Conservation (phyloP, 2,113 vertebrate species). For the Jaculus jaculus region DNA sequence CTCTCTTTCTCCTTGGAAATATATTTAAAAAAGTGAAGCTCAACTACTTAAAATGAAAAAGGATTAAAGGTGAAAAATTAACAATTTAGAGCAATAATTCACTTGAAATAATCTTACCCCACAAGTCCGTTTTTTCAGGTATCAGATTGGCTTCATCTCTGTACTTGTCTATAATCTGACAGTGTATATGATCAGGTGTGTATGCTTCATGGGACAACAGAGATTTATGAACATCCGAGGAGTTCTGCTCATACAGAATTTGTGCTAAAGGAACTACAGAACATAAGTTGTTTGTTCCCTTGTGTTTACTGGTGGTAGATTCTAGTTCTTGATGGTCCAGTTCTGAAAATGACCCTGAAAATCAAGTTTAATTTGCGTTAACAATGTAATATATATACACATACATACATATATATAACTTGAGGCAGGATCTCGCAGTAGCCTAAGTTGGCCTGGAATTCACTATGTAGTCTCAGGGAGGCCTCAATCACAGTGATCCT, state of each 20-base stretch:
- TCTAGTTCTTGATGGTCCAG: slow-evolving; percentile 35
- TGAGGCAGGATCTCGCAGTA: too few species aligned
- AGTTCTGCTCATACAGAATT: slow-evolving; percentile 12
- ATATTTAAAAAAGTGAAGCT: background rate
- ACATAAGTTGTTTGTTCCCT: background rate
- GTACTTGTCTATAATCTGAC: slow-evolving; percentile 83
- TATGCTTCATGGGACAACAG: slow-evolving; percentile 8
- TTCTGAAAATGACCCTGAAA: slow-evolving; percentile 81
- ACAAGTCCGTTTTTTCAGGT: slow-evolving; percentile 65
- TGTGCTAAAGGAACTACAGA: background rate
- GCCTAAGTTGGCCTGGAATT: too few species aligned
- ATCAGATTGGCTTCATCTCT: slow-evolving; percentile 81
- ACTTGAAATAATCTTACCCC: slow-evolving; percentile 79
- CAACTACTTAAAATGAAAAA: slow-evolving; percentile 11
- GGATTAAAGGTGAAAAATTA: background rate
- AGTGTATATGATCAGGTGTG: slow-evolving; percentile 63
- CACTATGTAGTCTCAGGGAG: too few species aligned
- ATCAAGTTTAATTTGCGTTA: background rate
- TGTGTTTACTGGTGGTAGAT: slow-evolving; percentile 13
- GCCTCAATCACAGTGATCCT: too few species aligned
- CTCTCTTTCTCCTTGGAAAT: too few species aligned
- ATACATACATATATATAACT: too few species aligned
- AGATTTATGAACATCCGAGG: background rate
- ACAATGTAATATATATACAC: background rate
- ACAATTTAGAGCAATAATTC: background rate